phyloP scores from a whole-genome alignment of 2,888 invertebrate species.

The Teleiodes luculella region DNA sequence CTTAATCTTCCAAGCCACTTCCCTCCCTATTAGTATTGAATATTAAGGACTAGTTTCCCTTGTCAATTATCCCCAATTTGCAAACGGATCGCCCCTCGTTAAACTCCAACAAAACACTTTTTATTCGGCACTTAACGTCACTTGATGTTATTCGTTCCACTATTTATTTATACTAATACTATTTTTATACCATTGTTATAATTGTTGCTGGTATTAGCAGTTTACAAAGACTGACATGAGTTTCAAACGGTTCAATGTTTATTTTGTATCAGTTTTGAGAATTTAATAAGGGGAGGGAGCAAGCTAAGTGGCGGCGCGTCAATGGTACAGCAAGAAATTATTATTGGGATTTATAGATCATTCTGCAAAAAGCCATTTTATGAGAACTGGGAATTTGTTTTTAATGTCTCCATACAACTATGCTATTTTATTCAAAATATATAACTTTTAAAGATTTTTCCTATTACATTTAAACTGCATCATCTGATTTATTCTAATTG shows the following conservation, averaged over 20 bases:
- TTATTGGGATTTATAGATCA: no score
- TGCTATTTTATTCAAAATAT: no score
- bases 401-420: no score
- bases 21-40: not conserved
- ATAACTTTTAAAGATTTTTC: no score
- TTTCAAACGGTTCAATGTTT: not conserved
- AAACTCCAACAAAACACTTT: slow-evolving; percentile 46
- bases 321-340: no score
- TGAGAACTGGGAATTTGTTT: no score
- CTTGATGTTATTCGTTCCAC: slow-evolving; percentile 45
- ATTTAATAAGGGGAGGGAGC: not conserved
- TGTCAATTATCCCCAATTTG: not conserved
- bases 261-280: not conserved
- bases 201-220: slow-evolving; percentile 34
- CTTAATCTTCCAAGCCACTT: not conserved
- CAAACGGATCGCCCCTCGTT: not conserved
- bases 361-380: no score
- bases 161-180: slow-evolving; percentile 69
- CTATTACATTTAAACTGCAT: no score
- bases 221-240: not conserved
- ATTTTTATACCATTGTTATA: slow-evolving; percentile 51
- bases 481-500: no score
- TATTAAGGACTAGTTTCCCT: not conserved
- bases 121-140: slow-evolving; percentile 67
- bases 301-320: no score